Evolutionary conservation across 2,113 vertebrate species (phyloP).

Genomic region (Istiophorus platypterus): DNA sequence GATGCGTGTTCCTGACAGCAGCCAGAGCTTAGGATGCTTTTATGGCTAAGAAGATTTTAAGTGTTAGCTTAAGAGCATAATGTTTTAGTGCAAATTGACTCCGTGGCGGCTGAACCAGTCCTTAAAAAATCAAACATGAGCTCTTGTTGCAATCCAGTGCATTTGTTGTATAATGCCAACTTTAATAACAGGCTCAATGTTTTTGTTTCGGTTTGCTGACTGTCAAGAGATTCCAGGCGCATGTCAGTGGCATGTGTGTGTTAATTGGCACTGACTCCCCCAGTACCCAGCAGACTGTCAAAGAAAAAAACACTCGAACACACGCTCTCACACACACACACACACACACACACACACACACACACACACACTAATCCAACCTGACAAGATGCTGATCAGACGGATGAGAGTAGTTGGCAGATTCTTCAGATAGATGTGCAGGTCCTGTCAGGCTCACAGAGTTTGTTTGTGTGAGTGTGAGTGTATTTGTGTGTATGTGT

Average conservation of each 20-base stretch:
- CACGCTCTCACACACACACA: constrained; percentile 6
- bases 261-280: constrained; percentile 3
- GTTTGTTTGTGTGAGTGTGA: too few relatives aligned
- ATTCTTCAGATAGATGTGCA: constrained; percentile 39
- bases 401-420: constrained; percentile 16
- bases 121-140: not conserved
- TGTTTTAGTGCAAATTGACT: not conserved
- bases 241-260: not conserved
- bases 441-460: constrained; percentile 46
- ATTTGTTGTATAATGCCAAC: not conserved
- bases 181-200: not conserved
- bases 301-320: too few relatives aligned
- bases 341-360: not conserved
- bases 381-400: constrained; percentile 59
- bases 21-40: constrained; percentile 30
- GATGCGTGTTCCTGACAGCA: constrained; percentile 13
- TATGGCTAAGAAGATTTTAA: constrained; percentile 35
- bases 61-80: constrained; percentile 13
- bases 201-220: not conserved
- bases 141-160: not conserved
- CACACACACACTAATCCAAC: constrained; percentile 38
- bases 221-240: not conserved
- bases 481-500: constrained; percentile 1
- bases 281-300: constrained; percentile 7
- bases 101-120: not conserved